Percentiles rank a stretch among this genome's conserved stretches.
Conservation (phyloP, 2,113 vertebrate genomes). For the Seriola quinqueradiata region DNA sequence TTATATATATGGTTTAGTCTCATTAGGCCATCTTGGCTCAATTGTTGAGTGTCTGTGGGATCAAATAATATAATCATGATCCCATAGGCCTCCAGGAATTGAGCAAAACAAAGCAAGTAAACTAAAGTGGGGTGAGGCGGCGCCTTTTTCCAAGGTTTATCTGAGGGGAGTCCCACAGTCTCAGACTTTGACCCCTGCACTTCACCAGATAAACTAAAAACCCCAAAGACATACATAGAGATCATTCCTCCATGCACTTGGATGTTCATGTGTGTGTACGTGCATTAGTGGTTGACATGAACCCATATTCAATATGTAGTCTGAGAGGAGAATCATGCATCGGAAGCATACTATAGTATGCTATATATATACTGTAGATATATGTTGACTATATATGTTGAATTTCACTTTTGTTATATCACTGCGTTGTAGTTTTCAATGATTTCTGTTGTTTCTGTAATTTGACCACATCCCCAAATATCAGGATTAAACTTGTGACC, state of each 20-base stretch:
- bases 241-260: not conserved
- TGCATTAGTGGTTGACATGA: not conserved
- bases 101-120: too few species aligned
- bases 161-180: too few species aligned
- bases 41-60: too few species aligned
- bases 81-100: too few species aligned
- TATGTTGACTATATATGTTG: not conserved
- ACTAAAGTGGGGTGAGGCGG: too few species aligned
- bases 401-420: too few species aligned
- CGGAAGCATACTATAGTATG: not conserved
- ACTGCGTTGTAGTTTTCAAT: not conserved
- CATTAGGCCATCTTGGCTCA: too few species aligned
- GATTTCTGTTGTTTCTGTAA: not conserved
- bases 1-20: too few species aligned
- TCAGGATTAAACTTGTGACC: not conserved
- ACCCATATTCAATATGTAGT: not conserved
- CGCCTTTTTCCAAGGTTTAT: too few species aligned
- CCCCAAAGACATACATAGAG: not conserved
- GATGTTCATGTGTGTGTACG: not conserved
- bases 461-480: not conserved
- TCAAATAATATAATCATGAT: too few species aligned
- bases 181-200: too few species aligned
- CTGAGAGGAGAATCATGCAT: not conserved
- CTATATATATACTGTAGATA: too few species aligned
- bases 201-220: not conserved